Base-by-base conservation (phyloP, 2,888 invertebrate genomes). In the Polyommatus iphigenia region DNA sequence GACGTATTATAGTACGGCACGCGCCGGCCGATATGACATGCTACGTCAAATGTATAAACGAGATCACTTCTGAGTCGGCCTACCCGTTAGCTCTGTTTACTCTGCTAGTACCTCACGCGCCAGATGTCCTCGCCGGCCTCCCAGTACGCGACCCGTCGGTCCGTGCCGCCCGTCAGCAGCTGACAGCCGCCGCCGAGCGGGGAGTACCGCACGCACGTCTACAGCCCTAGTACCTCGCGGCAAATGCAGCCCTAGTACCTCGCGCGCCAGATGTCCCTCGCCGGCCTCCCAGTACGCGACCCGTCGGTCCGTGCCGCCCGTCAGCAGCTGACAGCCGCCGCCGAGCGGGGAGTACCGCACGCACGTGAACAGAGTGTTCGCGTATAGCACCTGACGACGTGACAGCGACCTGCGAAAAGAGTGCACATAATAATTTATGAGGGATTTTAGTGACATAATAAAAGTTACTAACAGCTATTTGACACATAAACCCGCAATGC, bases 211-310 rank as follows among this genome's bases (percentile, higher is more conserved):
- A 96, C 96, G 84, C 96, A 95, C 96, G 96, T 96, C 92, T 98
- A 97, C 89, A 98, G 94, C 4, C n/a, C n/a, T n/a, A n/a, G n/a
- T n/a, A n/a, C n/a, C n/a, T n/a, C n/a, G n/a, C n/a, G n/a, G n/a
- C n/a, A n/a, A n/a, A n/a, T n/a, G n/a, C n/a, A n/a, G n/a, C n/a
- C n/a, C n/a, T n/a, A n/a, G n/a, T n/a, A 50, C 54, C 54, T 98
- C 98, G 32, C 99, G 94, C 15, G 98, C 96, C 50, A 97, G 91
- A 80, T 97, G 96, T 0, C 98, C 98, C 89, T 98, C 98, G 79
- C 96, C 95, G 0, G 96, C 95, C 91, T 99, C 99, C 98, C 98
- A 99, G 90, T 98, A 99, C 54, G 97, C 96, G 79, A 98, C 95
- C 83, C 98, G 96, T 7, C 98, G 94, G 90, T 99, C 98, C 0